Conservation (phyloP, 92 coral and sea anemone species). For the Phenganax subtilis region DNA sequence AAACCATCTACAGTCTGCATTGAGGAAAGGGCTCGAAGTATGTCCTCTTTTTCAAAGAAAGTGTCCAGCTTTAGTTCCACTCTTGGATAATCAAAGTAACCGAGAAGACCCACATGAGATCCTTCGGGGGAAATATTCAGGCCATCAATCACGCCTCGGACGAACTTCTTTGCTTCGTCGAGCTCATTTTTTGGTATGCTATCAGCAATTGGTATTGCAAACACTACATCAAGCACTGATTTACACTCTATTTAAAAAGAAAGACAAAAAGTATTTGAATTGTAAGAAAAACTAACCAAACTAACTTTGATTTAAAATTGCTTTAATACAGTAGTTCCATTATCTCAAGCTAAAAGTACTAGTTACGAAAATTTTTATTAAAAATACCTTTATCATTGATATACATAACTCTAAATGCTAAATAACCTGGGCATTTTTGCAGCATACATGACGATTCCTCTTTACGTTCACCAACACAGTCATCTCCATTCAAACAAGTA, state of each 20-base stretch:
- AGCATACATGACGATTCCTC: conserved; percentile 71
- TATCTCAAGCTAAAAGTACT: no score
- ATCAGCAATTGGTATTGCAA: conserved; percentile 83
- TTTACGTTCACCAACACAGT: conserved; percentile 77
- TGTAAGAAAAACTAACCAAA: not conserved
- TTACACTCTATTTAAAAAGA: conserved; percentile 51
- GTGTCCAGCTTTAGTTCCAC: conserved; percentile 90
- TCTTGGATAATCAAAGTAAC: conserved; percentile 88
- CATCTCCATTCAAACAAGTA: conserved; percentile 80
- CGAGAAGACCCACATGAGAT: conserved; percentile 88
- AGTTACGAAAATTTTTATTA: not conserved
- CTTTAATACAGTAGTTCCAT: not conserved
- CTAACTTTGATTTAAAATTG: not conserved
- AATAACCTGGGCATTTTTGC: conserved; percentile 84
- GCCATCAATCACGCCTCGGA: conserved; percentile 77
- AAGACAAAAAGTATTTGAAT: not conserved
- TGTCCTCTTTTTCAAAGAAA: conserved; percentile 73
- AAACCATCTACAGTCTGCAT: conserved; percentile 51
- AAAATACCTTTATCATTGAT: not conserved
- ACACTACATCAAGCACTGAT: conserved; percentile 74
- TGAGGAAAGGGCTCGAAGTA: conserved; percentile 34
- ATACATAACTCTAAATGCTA: not conserved
- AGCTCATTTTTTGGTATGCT: conserved; percentile 84
- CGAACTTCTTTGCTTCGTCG: conserved; percentile 84
- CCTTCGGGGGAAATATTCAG: conserved; percentile 76